These are phyloP conservation scores for Melanogrammus aeglefinus DNA, from an alignment of 2,797 vertebrate genomes.

Conservation along the genomic window DNA sequence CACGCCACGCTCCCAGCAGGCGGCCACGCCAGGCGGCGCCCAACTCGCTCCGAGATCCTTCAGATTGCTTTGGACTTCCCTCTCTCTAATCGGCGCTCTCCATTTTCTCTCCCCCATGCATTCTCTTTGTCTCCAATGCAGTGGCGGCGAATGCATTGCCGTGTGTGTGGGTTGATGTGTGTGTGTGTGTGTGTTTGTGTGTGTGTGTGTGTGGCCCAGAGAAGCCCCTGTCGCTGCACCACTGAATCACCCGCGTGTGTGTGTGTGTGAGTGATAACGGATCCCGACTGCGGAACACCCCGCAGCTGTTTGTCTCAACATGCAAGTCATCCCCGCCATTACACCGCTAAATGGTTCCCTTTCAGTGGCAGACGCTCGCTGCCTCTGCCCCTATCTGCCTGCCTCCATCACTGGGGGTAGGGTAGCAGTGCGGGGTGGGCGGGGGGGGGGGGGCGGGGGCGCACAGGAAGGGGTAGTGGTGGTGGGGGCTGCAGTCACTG, in stretches of 20 bases:
- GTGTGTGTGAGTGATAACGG: conserved; percentile 65
- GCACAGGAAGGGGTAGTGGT: conserved; percentile 24
- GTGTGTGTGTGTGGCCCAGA: conserved; percentile 1
- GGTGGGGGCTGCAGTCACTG: conserved; percentile 36
- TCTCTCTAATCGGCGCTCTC: background rate
- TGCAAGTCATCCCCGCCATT: conserved; percentile 73
- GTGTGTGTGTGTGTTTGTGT: background rate
- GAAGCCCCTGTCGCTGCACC: conserved; percentile 6
- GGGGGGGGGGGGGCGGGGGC: background rate
- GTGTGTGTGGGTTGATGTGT: background rate
- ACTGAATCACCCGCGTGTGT: background rate
- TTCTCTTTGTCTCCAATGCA: background rate
- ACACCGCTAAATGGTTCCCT: conserved; percentile 69
- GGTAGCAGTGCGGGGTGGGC: no score
- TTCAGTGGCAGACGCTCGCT: conserved; percentile 66
- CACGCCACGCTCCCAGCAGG: background rate
- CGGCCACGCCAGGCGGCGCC: background rate
- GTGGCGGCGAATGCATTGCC: background rate
- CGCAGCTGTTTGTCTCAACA: conserved; percentile 74
- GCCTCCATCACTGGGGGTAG: conserved; percentile 58
- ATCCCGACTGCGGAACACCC: conserved; percentile 70
- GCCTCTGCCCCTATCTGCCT: conserved; percentile 57
- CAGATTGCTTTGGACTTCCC: background rate
- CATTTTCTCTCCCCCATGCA: background rate
- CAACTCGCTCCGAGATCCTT: background rate